Base-by-base conservation (phyloP, 2,797 vertebrate genomes). In the Menidia menidia region DNA sequence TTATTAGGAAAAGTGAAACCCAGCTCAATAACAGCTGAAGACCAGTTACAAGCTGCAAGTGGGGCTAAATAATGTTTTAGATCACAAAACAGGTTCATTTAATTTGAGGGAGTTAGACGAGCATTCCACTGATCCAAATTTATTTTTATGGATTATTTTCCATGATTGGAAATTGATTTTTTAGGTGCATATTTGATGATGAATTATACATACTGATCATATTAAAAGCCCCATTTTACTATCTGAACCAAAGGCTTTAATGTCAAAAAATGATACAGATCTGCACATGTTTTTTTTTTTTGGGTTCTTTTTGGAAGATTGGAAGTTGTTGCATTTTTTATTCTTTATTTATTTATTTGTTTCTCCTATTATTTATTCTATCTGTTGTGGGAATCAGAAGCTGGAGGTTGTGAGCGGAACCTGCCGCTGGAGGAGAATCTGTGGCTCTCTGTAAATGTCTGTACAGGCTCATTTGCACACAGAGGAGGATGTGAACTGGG, bases 221-320 rank as follows among this genome's bases (percentile, higher is more conserved):
- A 16, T 52, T 42, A 25, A 42, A 42, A 25, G 14, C 35, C 35
- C 35, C 35, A 6, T 25, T 18, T 16, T 45, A 45, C 51, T 73
- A 68, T 55, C 57, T 71, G 57, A 80, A 83, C 78, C 78, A 64
- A 87, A 87, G 66, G 63, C n/a, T 64, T 25, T 35, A 2, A 25
- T 0, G 2, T 60, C 16, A 62, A 25, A 48, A 54, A 44, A 18
- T 47, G 0, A n/a, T 3, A 18, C 35, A 19, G 6, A 18, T 58
- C 25, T 19, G 0, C 15, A 25, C 44, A 16, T 45, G 42, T 14
- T 47, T 47, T 9, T 55, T 14, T 19, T 19, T 41, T 41, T 18
- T 8, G 42, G 31, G 18, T 52, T 57, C 5, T 54, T 2, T 35
- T 32, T 56, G 13, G 19, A 30, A 6, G 2, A 60, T 25, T 39